phyloP scores from a whole-genome alignment of 2,797 vertebrate genomes.

The Natrix natrix region DNA sequence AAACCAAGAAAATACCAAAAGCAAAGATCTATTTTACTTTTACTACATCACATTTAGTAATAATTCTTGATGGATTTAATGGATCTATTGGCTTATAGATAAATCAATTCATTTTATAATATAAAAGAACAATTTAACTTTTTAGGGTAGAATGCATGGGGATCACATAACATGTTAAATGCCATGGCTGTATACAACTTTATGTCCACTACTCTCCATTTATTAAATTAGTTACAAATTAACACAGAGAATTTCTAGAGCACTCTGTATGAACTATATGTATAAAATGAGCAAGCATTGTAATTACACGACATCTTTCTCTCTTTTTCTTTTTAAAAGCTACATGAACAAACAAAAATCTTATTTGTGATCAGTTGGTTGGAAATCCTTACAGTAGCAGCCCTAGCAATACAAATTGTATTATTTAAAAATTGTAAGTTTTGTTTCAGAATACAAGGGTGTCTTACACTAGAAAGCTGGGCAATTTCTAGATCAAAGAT shows the following conservation, averaged over 20 bases:
- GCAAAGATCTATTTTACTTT: too few relatives aligned
- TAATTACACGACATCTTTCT: conserved; percentile 61
- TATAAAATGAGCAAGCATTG: conserved; percentile 62
- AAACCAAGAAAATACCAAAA: too few relatives aligned
- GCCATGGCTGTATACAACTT: conserved; percentile 56
- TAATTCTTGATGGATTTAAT: conserved; percentile 50
- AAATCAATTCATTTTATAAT: conserved; percentile 36
- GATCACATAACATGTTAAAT: conserved; percentile 37
- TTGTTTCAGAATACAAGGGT: background rate
- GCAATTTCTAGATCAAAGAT: background rate
- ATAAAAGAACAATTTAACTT: conserved; percentile 42
- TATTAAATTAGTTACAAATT: conserved; percentile 45
- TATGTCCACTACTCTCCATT: conserved; percentile 42
- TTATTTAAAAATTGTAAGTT: background rate
- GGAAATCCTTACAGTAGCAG: conserved; percentile 26
- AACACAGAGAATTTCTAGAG: conserved; percentile 59
- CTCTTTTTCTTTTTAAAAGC: conserved; percentile 43
- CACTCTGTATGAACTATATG: conserved; percentile 28
- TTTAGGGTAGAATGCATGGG: conserved; percentile 40
- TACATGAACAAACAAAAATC: conserved; percentile 30
- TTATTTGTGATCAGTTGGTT: conserved; percentile 56
- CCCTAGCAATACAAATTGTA: background rate
- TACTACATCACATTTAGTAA: conserved; percentile 32
- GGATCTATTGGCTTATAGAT: conserved; percentile 39
- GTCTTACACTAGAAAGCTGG: background rate